These are phyloP conservation scores for Takifugu bimaculatus DNA, from an alignment of 2,113 vertebrate genomes.

Conservation along the genomic window DNA sequence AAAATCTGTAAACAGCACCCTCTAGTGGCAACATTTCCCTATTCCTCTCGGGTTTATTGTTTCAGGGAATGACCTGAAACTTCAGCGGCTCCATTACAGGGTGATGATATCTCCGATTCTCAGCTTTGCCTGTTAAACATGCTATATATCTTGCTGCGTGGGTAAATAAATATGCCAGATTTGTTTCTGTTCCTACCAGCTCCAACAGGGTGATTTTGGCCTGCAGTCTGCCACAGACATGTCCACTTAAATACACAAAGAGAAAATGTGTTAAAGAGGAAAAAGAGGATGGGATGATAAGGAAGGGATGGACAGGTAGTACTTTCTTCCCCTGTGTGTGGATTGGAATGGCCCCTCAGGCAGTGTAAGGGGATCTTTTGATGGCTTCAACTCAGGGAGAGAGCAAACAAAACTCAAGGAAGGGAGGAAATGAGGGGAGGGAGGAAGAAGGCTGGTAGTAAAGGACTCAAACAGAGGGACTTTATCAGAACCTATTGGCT, in stretches of 20 bases:
- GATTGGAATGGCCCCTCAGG: slow-evolving; percentile 27
- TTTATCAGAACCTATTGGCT: slow-evolving; percentile 56
- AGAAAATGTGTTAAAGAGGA: neutral
- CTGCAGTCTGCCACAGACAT: neutral
- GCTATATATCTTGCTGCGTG: neutral
- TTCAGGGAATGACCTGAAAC: too few relatives aligned
- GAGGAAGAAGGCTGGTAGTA: slow-evolving; percentile 32
- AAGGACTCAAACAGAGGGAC: slow-evolving; percentile 13
- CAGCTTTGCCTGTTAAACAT: neutral
- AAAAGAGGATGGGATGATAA: neutral
- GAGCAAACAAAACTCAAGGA: slow-evolving; percentile 43
- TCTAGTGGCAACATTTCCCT: too few relatives aligned
- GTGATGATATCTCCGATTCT: too few relatives aligned
- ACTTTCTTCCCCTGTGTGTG: neutral
- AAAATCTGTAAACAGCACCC: too few relatives aligned
- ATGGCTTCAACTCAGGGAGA: slow-evolving; percentile 32
- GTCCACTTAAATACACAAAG: neutral
- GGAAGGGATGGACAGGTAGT: slow-evolving; percentile 7
- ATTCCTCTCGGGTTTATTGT: too few relatives aligned
- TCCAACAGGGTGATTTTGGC: neutral
- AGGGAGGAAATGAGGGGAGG: slow-evolving; percentile 28
- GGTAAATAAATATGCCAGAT: too few relatives aligned
- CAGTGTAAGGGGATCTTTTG: slow-evolving; percentile 41
- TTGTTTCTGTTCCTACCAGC: neutral
- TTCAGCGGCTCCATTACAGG: too few relatives aligned